Base-by-base conservation (phyloP, 1,140 invertebrate species). In the Drosophila nikananu region DNA sequence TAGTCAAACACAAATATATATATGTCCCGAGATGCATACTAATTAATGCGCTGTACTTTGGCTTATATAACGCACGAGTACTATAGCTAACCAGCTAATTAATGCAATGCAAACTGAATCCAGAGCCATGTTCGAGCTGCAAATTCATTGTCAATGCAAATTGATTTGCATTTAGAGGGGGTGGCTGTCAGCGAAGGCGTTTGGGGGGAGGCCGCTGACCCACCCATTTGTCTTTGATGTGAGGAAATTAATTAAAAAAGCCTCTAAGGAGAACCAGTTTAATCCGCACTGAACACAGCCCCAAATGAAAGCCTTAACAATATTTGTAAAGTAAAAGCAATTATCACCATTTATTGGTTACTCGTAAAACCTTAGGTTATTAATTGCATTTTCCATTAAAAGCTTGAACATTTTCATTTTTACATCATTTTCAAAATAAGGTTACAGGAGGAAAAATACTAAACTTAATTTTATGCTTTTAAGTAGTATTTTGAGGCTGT, bases 71-170 rank as follows among this genome's bases (percentile, higher is more conserved):
- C 19, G 46, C 23, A 39, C 58, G 58, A 44, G 44, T 23, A 67
- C 63, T 77, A 58, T 62, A 62, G 58, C 55, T 51, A 57, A 44
- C 42, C 49, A 52, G 52, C 64, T 78, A 78, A 78, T 78, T 78
- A 78, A 77, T 78, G 75, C 74, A 77, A 61, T 61, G 75, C 65
- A 67, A 61, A 70, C 67, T 39, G 49, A 68, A 54, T 49, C 58
- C 41, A 46, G 52, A 62, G 51, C 64, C 46, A 68, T 54, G 59
- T 68, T 62, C 39, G 65, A 59, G 75, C 55, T 58, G 75, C 75
- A 42, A 72, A 54, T 64, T 80, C 76, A 80, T 48, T 80, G 66
- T 60, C 67, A 79, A 80, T 80, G 77, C 76, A 73, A 79, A 79
- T 79, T 51, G 54, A 79, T 79, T 80, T 73, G 67, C 67, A 77